Evolutionary conservation across 2,113 vertebrate genomes (phyloP).

Genomic region (Cebidichthys violaceus): DNA sequence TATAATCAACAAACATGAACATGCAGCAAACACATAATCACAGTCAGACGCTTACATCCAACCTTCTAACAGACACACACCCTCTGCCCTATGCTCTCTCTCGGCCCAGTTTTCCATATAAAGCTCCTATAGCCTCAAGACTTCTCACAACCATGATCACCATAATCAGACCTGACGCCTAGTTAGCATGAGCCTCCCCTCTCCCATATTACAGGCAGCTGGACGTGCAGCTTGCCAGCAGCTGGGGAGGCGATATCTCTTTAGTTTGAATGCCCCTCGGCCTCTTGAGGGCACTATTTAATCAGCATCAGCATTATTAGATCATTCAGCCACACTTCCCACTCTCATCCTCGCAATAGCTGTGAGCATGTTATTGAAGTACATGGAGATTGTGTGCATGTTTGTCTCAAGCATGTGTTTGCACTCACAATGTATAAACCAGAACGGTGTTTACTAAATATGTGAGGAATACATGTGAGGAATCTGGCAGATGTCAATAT

Average conservation of each 20-base stretch:
- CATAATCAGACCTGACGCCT: slow-evolving; percentile 90
- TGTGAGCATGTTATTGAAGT: not conserved
- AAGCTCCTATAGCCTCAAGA: slow-evolving; percentile 81
- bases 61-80: not conserved
- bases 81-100: slow-evolving; percentile 11
- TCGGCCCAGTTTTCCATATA: slow-evolving; percentile 70
- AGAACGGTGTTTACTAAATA: not conserved
- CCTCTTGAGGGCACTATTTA: slow-evolving; percentile 54
- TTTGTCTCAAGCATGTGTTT: not conserved
- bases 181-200: slow-evolving; percentile 87
- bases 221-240: slow-evolving; percentile 80
- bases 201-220: slow-evolving; percentile 84
- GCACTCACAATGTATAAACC: not conserved
- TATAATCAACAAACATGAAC: slow-evolving; percentile 20
- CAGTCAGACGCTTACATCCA: not conserved
- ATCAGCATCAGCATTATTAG: slow-evolving; percentile 1
- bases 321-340: slow-evolving; percentile 20
- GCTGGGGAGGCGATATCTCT: slow-evolving; percentile 23
- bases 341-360: slow-evolving; percentile 1
- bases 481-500: not conserved
- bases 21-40: slow-evolving; percentile 16
- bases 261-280: slow-evolving; percentile 12
- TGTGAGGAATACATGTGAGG: not conserved
- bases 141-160: slow-evolving; percentile 87
- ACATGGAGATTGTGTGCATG: not conserved